Evolutionary conservation across 2,797 vertebrate species (phyloP).

Genomic region (Holocentrus rufus): DNA sequence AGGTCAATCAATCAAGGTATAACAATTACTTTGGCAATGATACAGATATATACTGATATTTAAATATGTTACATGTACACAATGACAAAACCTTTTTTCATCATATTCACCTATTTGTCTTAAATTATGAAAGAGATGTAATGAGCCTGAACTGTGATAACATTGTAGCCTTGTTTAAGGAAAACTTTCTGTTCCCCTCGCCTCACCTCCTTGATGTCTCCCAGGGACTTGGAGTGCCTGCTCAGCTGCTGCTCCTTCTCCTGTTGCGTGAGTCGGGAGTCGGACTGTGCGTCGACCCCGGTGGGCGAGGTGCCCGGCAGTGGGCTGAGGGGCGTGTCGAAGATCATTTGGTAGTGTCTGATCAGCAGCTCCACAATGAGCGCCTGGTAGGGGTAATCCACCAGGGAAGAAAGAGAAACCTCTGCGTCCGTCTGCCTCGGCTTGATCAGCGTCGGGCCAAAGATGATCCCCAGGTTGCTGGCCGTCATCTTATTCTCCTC

Average conservation of each 20-base stretch:
- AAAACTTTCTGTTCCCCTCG: not conserved
- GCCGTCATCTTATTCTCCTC: conserved; percentile 98
- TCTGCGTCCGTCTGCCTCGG: conserved; percentile 93
- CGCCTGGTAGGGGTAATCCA: conserved; percentile 97
- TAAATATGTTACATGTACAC: too few relatives aligned
- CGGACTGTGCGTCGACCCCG: conserved; percentile 55
- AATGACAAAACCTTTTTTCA: too few relatives aligned
- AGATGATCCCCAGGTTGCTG: conserved; percentile 94
- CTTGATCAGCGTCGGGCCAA: conserved; percentile 94
- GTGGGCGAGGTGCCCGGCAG: conserved; percentile 52
- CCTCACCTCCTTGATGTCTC: conserved; percentile 91
- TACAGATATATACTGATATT: too few relatives aligned
- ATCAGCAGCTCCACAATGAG: conserved; percentile 94
- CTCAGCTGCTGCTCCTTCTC: conserved; percentile 85
- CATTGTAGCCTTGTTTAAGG: not conserved
- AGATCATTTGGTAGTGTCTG: conserved; percentile 90
- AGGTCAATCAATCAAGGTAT: too few relatives aligned
- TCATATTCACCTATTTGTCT: not conserved
- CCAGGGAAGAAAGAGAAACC: conserved; percentile 93
- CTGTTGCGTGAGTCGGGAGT: conserved; percentile 68
- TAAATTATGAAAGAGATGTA: not conserved
- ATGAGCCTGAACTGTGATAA: too few relatives aligned
- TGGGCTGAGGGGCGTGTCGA: conserved; percentile 83
- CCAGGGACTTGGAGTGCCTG: conserved; percentile 83
- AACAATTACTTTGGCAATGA: too few relatives aligned